phyloP scores from a whole-genome alignment of 2,113 vertebrate species.

The Cebus imitator region DNA sequence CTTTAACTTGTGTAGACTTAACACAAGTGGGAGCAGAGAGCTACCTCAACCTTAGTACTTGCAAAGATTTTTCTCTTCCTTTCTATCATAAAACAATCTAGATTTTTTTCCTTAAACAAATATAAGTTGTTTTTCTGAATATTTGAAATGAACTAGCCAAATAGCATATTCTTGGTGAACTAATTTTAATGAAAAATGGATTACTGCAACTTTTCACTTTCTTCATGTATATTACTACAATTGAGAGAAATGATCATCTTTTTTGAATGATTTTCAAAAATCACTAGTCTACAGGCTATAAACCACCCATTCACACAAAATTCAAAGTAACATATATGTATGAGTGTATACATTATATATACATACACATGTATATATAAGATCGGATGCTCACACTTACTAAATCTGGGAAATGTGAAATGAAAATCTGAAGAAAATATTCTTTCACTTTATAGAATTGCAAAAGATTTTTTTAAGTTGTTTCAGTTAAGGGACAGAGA shows the following conservation, averaged over 20 bases:
- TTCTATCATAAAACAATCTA: not conserved
- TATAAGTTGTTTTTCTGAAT: not conserved
- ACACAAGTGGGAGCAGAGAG: constrained; percentile 7
- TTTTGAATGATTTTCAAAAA: not conserved
- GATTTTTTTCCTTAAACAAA: not conserved
- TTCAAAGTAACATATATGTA: not conserved
- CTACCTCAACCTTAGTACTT: not conserved
- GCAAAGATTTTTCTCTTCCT: not conserved
- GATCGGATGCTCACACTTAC: not conserved
- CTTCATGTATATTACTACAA: not conserved
- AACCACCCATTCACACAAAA: not conserved
- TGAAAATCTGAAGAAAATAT: not conserved
- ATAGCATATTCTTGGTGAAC: not conserved
- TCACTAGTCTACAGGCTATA: not conserved
- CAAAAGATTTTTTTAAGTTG: not conserved
- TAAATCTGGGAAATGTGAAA: not conserved
- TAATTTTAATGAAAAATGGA: not conserved
- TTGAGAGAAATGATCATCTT: not conserved
- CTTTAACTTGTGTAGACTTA: constrained; percentile 55
- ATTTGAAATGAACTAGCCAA: constrained; percentile 25
- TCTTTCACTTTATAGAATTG: not conserved
- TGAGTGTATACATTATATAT: not conserved
- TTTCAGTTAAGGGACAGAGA: not conserved
- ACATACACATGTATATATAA: not conserved
- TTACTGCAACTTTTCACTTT: not conserved